Evolutionary conservation across 2,888 invertebrate species (phyloP).

Genomic region (Chrysodeixis includens): DNA sequence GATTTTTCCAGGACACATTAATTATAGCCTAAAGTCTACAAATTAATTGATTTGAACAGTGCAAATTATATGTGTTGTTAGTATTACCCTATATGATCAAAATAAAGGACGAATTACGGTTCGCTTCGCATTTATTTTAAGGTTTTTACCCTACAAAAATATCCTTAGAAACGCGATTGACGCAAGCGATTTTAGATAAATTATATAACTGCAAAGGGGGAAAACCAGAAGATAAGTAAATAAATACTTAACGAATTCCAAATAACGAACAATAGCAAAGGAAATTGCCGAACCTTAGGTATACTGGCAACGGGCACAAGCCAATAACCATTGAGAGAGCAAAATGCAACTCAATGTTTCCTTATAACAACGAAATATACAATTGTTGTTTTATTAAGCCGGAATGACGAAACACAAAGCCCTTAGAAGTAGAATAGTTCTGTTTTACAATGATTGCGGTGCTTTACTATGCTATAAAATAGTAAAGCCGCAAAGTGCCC

Average conservation of each 20-base stretch:
- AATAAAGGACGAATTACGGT: background rate
- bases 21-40: background rate
- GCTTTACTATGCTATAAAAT: slow-evolving; percentile 72
- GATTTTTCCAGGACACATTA: background rate
- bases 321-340: slow-evolving; percentile 44
- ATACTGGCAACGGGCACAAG: slow-evolving; percentile 17
- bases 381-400: slow-evolving; percentile 50
- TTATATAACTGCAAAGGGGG: background rate
- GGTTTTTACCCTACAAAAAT: background rate
- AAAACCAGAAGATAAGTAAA: background rate
- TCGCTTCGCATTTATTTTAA: background rate
- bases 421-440: slow-evolving; percentile 63
- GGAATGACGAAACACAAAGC: slow-evolving; percentile 58
- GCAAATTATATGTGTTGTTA: background rate
- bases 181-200: background rate
- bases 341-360: slow-evolving; percentile 38
- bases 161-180: background rate
- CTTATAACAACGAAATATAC: slow-evolving; percentile 44
- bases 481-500: slow-evolving; percentile 64
- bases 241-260: background rate
- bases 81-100: no score
- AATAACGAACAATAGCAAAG: slow-evolving; percentile 34
- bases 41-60: no score
- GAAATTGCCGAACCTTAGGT: slow-evolving; percentile 19
- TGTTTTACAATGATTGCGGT: slow-evolving; percentile 71